A percentile compares a stretch with the other conserved stretches of the same genome.
These are phyloP conservation scores for Tryphoninae sp. DNA, from an alignment of 2,888 invertebrate genomes.

Conservation along the genomic window DNA sequence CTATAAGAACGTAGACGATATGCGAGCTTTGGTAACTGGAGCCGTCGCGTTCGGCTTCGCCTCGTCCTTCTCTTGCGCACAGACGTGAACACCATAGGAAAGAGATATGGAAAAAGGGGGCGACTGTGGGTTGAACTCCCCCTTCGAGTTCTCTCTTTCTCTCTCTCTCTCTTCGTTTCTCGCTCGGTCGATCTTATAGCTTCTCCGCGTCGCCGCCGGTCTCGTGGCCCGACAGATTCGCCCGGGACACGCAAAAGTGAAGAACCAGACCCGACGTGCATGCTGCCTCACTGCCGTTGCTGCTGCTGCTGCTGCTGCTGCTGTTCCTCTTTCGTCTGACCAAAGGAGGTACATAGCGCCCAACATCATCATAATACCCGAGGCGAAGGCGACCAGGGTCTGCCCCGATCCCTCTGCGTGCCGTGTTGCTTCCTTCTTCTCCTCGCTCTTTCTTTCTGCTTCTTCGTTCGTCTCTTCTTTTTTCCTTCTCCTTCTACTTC, in stretches of 20 bases:
- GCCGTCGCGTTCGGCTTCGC: slow-evolving; percentile 59
- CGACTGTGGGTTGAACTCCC: slow-evolving; percentile 44
- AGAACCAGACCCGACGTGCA: slow-evolving; percentile 65
- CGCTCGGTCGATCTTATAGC: slow-evolving; percentile 32
- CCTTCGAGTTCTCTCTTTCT: slow-evolving; percentile 10
- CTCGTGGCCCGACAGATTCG: slow-evolving; percentile 68
- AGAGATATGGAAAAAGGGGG: slow-evolving; percentile 43
- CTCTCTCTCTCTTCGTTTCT: slow-evolving; percentile 2
- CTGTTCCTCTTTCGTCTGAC: slow-evolving; percentile 54
- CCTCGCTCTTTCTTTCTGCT: slow-evolving; percentile 13
- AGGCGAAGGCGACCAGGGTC: slow-evolving; percentile 32
- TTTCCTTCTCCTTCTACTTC: slow-evolving; percentile 45
- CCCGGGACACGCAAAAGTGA: slow-evolving; percentile 72
- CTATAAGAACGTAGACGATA: slow-evolving; percentile 63
- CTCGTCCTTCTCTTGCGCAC: slow-evolving; percentile 33
- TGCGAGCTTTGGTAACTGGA: slow-evolving; percentile 71
- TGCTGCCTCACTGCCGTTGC: slow-evolving; percentile 28
- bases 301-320: slow-evolving; percentile 13
- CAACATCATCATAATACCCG: slow-evolving; percentile 62
- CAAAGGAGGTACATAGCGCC: slow-evolving; percentile 43
- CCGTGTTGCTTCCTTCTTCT: slow-evolving; percentile 14
- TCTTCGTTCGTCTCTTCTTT: slow-evolving; percentile 36
- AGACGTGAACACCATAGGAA: background rate
- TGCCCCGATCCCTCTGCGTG: slow-evolving; percentile 30
- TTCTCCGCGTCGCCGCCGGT: slow-evolving; percentile 56